phyloP scores from a whole-genome alignment of 2,113 vertebrate species.

The Phylloscopus trochilus region DNA sequence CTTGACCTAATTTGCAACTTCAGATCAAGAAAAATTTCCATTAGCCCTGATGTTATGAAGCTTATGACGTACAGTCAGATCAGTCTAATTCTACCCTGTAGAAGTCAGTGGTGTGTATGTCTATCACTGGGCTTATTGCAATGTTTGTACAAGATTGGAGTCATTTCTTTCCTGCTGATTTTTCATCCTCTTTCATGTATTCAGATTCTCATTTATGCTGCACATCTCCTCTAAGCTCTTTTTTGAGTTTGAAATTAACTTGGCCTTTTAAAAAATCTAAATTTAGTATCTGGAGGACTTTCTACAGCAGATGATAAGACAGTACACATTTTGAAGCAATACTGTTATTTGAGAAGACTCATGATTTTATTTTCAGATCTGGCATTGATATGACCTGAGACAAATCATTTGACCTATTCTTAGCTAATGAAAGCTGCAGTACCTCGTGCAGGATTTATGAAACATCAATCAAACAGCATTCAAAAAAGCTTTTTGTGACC shows the following conservation, averaged over 20 bases:
- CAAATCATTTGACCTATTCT: constrained; percentile 56
- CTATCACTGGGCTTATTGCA: constrained; percentile 27
- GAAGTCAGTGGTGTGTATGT: constrained; percentile 26
- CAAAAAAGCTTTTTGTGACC: not conserved
- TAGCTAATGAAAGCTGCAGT: constrained; percentile 29
- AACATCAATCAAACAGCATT: not conserved
- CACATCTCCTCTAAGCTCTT: constrained; percentile 64
- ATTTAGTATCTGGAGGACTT: constrained; percentile 69
- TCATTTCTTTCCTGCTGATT: constrained; percentile 60
- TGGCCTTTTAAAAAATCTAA: constrained; percentile 65
- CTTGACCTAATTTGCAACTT: constrained; percentile 36
- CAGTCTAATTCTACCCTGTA: constrained; percentile 19
- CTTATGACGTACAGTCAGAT: constrained; percentile 9
- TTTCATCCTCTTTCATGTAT: constrained; percentile 64
- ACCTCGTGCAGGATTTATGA: not conserved
- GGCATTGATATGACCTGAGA: constrained; percentile 55
- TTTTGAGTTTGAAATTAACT: constrained; percentile 68
- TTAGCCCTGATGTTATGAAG: not conserved
- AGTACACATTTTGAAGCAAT: constrained; percentile 64
- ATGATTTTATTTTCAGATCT: constrained; percentile 63
- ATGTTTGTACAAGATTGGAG: constrained; percentile 54
- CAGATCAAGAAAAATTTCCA: constrained; percentile 32
- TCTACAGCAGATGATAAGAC: constrained; percentile 66
- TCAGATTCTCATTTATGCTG: constrained; percentile 61
- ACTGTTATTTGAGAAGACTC: constrained; percentile 53